Conservation (phyloP, 92 coral and sea anemone genomes). For the Anthopleura xanthogrammica region DNA sequence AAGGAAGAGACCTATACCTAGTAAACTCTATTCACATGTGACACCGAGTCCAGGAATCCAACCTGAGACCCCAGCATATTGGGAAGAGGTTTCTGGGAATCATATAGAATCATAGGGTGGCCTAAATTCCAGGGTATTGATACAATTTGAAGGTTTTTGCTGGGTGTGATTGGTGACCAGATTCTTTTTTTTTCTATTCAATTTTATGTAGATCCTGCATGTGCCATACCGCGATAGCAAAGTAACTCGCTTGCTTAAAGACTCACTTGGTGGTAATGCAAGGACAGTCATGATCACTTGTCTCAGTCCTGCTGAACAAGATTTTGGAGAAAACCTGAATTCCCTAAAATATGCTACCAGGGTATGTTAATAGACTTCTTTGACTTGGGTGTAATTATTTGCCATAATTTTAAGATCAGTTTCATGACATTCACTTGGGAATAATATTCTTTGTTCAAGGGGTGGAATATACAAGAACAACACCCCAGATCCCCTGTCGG, state of each 20-base stretch:
- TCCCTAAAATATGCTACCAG: conserved; percentile 93
- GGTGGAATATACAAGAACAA: too few species aligned
- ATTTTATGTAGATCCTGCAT: conserved; percentile 52
- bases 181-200: background rate
- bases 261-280: conserved; percentile 94
- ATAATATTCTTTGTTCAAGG: too few species aligned
- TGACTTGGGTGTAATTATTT: too few species aligned
- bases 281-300: conserved; percentile 97
- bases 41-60: too few species aligned
- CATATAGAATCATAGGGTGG: background rate
- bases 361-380: conserved; percentile 46
- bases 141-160: background rate
- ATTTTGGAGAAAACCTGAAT: conserved; percentile 95
- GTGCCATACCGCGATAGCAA: conserved; percentile 97
- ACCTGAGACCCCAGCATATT: too few species aligned
- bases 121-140: background rate
- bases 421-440: too few species aligned
- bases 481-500: too few species aligned
- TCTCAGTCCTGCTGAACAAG: conserved; percentile 91
- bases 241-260: conserved; percentile 86
- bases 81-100: too few species aligned
- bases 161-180: too few species aligned
- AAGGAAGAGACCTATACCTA: too few species aligned
- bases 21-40: too few species aligned
- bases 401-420: too few species aligned